Conservation (phyloP, 2,797 vertebrate species). For the Melanotaenia boesemani region DNA sequence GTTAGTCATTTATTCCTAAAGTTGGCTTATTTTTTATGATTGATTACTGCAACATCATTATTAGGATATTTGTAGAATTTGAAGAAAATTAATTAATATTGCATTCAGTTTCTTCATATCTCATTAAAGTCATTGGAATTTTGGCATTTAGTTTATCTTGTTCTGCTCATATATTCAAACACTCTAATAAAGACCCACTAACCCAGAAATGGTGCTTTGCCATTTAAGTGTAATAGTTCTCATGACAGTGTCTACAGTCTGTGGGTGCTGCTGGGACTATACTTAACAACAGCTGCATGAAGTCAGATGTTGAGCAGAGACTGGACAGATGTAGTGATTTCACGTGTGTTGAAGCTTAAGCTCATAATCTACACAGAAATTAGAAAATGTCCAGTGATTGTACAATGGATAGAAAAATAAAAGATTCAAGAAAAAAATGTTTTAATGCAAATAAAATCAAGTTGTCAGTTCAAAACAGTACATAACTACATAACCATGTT, state of each 20-base stretch:
- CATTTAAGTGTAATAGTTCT: constrained; percentile 20
- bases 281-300: constrained; percentile 60
- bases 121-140: too few species aligned
- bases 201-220: constrained; percentile 19
- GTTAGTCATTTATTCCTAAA: background rate
- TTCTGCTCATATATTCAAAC: too few species aligned
- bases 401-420: background rate
- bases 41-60: too few species aligned
- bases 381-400: constrained; percentile 34
- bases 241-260: background rate
- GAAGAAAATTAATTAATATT: too few species aligned
- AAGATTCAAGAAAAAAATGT: background rate
- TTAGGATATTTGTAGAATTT: too few species aligned
- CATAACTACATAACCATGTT: constrained; percentile 14
- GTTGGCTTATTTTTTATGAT: background rate
- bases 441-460: background rate
- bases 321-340: constrained; percentile 67
- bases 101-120: too few species aligned
- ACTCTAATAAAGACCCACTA: background rate
- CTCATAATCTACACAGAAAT: constrained; percentile 50
- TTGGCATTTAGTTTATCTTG: too few species aligned
- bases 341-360: constrained; percentile 56
- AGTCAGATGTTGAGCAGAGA: constrained; percentile 58
- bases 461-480: background rate
- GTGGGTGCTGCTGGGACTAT: constrained; percentile 3